Base-by-base conservation (phyloP, 2,797 vertebrate genomes). In the Arctocebus calabarensis region DNA sequence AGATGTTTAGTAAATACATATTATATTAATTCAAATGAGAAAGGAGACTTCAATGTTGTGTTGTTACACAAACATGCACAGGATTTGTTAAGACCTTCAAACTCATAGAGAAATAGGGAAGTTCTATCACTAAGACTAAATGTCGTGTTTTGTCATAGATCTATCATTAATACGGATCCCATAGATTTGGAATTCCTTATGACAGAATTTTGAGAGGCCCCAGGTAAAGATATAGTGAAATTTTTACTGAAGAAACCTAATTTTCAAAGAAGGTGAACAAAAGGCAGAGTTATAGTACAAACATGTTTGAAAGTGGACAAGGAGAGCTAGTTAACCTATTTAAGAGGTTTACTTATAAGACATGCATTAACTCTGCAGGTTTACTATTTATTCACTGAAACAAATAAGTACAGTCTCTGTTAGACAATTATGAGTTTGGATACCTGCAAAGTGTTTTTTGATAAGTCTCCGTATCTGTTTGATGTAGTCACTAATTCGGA, bases 11-110 rank as follows among this genome's bases (percentile, higher is more conserved):
- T 52, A 34, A 81, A 52, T 37, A 88, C 20, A 83, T 73, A 37
- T 43, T 68, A 34, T 70, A 82, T 34, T 88, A 62, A 79, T 52
- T 86, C 74, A 90, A 71, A 82, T 93, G 79, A 52, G 27, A 55
- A 64, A 32, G 88, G 34, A 82, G 34, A 86, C 95, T 95, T 94
- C 40, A 59, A 37, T 88, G 34, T 68, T 75, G 32, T 20, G 73
- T 48, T 94, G 11, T 43, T 84, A 43, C 34, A 70, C 55, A 37
- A 73, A 64, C 88, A 16, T 81, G 29, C 17, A 4, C 79, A 55
- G 48, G 13, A 27, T 95, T 29, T 78, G 66, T 87, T 89, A 88
- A 79, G 52, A 71, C 11, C 52, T 1, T 94, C 4, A 7, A 45
- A 62, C 23, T 6, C 29, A 52, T 7, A 90, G 25, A 94, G 25